Base-by-base conservation (phyloP, 2,113 vertebrate genomes). In the Patagioenas fasciata region DNA sequence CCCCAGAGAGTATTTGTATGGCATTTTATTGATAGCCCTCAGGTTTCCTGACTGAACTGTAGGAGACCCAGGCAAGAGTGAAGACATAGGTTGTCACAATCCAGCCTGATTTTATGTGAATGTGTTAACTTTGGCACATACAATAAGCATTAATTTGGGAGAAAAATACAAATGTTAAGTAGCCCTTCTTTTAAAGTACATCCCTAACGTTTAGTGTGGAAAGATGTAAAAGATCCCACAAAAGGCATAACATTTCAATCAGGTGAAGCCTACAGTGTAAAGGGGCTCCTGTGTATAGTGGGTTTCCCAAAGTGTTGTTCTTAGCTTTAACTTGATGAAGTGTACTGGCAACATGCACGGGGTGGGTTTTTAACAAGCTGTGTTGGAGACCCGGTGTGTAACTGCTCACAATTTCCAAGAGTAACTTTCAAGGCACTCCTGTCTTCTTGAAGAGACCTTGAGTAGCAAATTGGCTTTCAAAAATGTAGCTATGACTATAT, bases 221-320 rank as follows among this genome's bases (percentile, higher is more conserved):
- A 90, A 94, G 91, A 87, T 25, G 89, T 81, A 88, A 96, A 95
- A 89, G 92, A 84, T 87, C 72, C 75, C 70, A 17, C 74, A 72
- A 89, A 88, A 90, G 66, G 15, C 95, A 47, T 88, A 93, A 95
- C 28, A 21, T 97, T 97, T 97, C 94, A 82, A 82, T 81, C 90
- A 96, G 93, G 95, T 95, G 80, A 93, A 95, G 89, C 54, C 93
- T 50, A 21, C 0, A 6, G 91, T 1, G 60, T 96, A 94, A 97
- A 96, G 85, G 83, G 94, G 78, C 90, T 97, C 93, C 96, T 95
- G 95, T 96, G 89, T 86, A 58, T 50, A 92, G 94, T 88, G 96
- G 95, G 94, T 95, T 97, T 96, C 80, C 95, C 91, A 87, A 91
- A 60, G 81, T 96, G 96, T 91, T 92, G 79, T 91, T 97, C 91